phyloP scores from a whole-genome alignment of 2,888 invertebrate species.

The Campoplex capitator region DNA sequence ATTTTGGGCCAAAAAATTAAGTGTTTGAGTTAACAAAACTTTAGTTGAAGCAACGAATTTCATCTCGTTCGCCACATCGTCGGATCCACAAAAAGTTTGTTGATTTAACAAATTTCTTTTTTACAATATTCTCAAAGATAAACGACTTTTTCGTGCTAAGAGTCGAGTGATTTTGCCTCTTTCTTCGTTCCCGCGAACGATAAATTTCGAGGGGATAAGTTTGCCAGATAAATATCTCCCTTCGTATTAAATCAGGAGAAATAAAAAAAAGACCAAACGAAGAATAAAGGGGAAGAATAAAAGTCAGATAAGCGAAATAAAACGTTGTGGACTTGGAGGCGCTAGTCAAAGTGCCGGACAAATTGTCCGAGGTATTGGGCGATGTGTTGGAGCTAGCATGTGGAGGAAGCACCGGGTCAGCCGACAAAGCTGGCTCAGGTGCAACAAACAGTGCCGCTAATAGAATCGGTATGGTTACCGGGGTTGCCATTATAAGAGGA shows the following conservation, averaged over 20 bases:
- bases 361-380: slow-evolving; percentile 82
- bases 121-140: not conserved
- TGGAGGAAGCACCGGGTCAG: slow-evolving; percentile 74
- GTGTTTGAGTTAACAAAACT: too few species aligned
- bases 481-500: slow-evolving; percentile 80
- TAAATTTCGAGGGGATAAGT: not conserved
- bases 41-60: too few species aligned
- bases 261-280: not conserved
- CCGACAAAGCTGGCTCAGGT: slow-evolving; percentile 55
- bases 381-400: slow-evolving; percentile 83
- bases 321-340: slow-evolving; percentile 77
- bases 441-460: slow-evolving; percentile 70
- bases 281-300: slow-evolving; percentile 3
- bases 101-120: not conserved
- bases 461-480: slow-evolving; percentile 79
- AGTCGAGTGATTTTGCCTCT: not conserved
- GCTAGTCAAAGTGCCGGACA: slow-evolving; percentile 83
- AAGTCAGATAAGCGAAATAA: not conserved
- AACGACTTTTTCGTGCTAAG: not conserved
- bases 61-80: too few species aligned
- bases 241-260: slow-evolving; percentile 10
- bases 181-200: not conserved
- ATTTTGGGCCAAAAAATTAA: too few species aligned
- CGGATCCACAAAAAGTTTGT: not conserved
- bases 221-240: not conserved